Conservation (phyloP, 1,140 invertebrate species). For the Drosophila elegans region DNA sequence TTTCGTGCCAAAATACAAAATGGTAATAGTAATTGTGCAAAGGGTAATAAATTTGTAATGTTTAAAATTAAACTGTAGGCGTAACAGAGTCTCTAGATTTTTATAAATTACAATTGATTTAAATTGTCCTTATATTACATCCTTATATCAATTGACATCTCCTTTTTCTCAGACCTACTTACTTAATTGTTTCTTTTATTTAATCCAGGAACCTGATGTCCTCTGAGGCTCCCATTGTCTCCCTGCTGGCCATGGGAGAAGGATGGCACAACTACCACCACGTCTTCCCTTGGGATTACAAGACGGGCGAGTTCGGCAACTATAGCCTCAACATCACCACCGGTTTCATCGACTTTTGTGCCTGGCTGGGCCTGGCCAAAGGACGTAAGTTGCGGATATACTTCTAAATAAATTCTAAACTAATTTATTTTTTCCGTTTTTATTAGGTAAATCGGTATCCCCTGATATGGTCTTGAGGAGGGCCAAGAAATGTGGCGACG, state of each 20-base stretch:
- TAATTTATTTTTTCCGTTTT: background rate
- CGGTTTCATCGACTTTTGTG: slow-evolving; percentile 90
- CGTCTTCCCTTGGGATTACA: slow-evolving; percentile 92
- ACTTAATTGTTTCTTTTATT: background rate
- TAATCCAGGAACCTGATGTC: slow-evolving; percentile 89
- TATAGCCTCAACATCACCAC: slow-evolving; percentile 89
- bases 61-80: background rate
- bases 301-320: slow-evolving; percentile 91
- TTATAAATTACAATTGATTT: too few relatives aligned
- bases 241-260: slow-evolving; percentile 90
- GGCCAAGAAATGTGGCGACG: slow-evolving; percentile 88
- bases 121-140: too few relatives aligned
- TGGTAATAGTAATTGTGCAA: background rate
- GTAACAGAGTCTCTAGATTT: too few relatives aligned
- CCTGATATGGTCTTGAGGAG: slow-evolving; percentile 87
- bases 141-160: too few relatives aligned
- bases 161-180: background rate
- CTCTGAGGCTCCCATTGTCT: slow-evolving; percentile 89
- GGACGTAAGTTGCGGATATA: slow-evolving; percentile 86
- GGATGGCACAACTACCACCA: slow-evolving; percentile 99
- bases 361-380: slow-evolving; percentile 90
- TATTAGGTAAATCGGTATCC: slow-evolving; percentile 87
- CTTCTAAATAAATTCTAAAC: background rate
- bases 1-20: background rate
- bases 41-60: background rate